Conservation (phyloP, 2,113 vertebrate species). For the Mesoclemmys tuberculata region DNA sequence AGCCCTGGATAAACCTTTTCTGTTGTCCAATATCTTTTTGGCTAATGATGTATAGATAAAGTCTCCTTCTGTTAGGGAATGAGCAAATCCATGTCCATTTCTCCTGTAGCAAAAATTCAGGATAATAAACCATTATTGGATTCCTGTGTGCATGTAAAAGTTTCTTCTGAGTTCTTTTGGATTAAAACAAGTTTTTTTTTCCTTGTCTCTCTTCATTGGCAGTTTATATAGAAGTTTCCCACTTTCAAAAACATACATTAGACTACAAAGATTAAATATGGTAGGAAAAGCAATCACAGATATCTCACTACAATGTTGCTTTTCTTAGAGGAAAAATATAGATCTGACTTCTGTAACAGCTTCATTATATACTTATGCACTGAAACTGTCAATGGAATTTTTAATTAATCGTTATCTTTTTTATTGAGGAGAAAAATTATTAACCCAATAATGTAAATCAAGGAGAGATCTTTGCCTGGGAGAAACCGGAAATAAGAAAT, state of each 20-base stretch:
- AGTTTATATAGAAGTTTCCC: background rate
- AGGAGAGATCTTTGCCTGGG: background rate
- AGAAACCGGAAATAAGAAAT: background rate
- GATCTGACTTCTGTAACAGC: background rate
- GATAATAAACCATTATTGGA: background rate
- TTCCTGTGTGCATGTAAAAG: background rate
- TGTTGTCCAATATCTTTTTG: background rate
- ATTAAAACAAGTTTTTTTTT: background rate
- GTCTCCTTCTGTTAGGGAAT: background rate
- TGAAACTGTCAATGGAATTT: background rate
- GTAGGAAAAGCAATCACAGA: background rate
- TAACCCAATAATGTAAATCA: background rate
- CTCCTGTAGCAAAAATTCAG: background rate
- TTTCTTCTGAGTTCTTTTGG: background rate
- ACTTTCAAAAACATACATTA: background rate
- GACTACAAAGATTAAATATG: background rate
- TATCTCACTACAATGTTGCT: background rate
- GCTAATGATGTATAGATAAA: background rate
- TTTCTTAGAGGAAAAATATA: background rate
- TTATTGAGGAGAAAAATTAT: background rate
- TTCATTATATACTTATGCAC: background rate
- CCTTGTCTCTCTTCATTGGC: background rate
- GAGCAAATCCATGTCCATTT: background rate
- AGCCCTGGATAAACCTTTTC: background rate
- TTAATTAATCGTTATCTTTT: background rate